Evolutionary conservation across 2,888 invertebrate genomes (phyloP).

Genomic region (Dioctria rufipes): DNA sequence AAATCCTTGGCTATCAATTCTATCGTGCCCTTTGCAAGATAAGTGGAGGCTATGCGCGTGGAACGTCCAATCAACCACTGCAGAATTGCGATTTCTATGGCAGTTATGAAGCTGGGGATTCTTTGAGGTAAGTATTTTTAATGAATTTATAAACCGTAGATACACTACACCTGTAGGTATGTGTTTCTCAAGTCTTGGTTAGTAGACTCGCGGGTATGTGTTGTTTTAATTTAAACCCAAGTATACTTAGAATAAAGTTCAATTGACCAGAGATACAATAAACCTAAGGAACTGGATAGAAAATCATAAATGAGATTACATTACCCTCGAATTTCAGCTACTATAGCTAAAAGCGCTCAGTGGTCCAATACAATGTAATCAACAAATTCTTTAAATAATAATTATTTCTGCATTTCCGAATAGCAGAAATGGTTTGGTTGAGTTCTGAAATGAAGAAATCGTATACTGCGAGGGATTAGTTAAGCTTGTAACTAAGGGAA

Average conservation of each 20-base stretch:
- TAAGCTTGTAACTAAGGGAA: too few species aligned
- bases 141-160: constrained; percentile 61
- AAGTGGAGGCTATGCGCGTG: constrained; percentile 77
- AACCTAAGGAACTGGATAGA: too few species aligned
- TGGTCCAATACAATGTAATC: too few species aligned
- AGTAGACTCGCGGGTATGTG: not conserved
- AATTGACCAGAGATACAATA: too few species aligned
- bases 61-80: constrained; percentile 73
- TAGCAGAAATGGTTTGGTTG: too few species aligned
- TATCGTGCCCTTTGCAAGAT: constrained; percentile 78
- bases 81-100: constrained; percentile 80
- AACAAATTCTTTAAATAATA: too few species aligned
- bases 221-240: not conserved
- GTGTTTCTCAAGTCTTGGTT: not conserved
- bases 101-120: constrained; percentile 76
- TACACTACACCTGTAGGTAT: not conserved
- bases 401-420: too few species aligned
- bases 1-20: constrained; percentile 78
- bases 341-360: too few species aligned
- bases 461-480: too few species aligned
- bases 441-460: too few species aligned
- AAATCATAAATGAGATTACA: too few species aligned
- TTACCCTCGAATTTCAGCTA: too few species aligned
- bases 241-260: not conserved
- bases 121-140: constrained; percentile 63